These are phyloP conservation scores for Helicolenus hilgendorfi DNA, from an alignment of 2,797 vertebrate species.

Conservation along the genomic window DNA sequence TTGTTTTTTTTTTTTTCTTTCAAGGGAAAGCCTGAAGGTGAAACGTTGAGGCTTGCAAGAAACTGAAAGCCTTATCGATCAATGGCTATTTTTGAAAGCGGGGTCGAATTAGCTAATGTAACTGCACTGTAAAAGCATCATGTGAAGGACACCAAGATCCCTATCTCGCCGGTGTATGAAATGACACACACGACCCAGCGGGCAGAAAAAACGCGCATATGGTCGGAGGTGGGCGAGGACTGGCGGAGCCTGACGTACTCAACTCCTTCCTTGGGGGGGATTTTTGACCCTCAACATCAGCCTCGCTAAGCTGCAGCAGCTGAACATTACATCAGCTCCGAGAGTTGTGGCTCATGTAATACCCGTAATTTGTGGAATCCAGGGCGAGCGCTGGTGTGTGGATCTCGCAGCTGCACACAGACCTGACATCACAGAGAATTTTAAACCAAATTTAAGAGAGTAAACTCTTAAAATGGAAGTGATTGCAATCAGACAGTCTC, in stretches of 20 bases:
- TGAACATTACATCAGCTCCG: constrained; percentile 64
- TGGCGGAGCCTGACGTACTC: constrained; percentile 14
- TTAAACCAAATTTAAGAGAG: constrained; percentile 48
- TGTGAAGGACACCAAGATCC: constrained; percentile 79
- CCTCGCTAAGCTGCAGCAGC: constrained; percentile 56
- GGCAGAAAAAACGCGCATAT: constrained; percentile 30
- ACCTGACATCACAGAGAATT: constrained; percentile 9
- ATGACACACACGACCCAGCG: constrained; percentile 43
- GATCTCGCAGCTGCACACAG: constrained; percentile 31
- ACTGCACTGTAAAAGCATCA: constrained; percentile 83
- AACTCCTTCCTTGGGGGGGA: constrained; percentile 42
- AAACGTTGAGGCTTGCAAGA: constrained; percentile 77
- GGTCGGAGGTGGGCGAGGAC: constrained; percentile 25
- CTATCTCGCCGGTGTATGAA: constrained; percentile 63
- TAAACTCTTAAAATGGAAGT: constrained; percentile 72
- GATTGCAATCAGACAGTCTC: constrained; percentile 85
- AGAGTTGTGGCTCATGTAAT: constrained; percentile 48
- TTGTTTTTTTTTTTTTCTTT: constrained; percentile 18
- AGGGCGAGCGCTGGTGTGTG: not conserved
- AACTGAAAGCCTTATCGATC: constrained; percentile 89
- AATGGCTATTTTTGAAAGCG: constrained; percentile 87
- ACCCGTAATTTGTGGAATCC: constrained; percentile 66
- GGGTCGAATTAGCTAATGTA: constrained; percentile 87
- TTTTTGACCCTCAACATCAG: constrained; percentile 60
- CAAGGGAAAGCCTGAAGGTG: constrained; percentile 75